phyloP scores from a whole-genome alignment of 2,797 vertebrate species.

The Meda fulgida region DNA sequence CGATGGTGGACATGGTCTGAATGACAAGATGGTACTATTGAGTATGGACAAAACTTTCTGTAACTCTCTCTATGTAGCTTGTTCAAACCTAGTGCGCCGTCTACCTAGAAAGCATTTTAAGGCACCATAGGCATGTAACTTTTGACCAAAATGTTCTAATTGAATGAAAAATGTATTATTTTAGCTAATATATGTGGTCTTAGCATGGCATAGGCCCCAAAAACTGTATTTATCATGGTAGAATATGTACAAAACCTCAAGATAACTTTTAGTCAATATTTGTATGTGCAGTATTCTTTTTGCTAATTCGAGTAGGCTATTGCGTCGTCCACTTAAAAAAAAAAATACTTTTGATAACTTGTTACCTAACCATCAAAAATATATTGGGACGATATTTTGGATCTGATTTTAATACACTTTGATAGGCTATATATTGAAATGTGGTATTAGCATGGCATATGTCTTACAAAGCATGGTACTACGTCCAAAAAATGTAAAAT shows the following conservation, averaged over 20 bases:
- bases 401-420: neutral
- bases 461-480: neutral
- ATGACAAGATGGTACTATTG: constrained; percentile 41
- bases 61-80: neutral
- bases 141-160: neutral
- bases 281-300: no score
- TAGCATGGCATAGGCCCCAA: neutral
- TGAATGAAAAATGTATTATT: neutral
- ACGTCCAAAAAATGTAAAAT: neutral
- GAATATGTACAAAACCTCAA: neutral
- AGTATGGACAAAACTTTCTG: neutral
- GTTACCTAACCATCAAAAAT: neutral
- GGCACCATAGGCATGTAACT: neutral
- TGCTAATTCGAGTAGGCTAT: neutral
- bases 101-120: neutral
- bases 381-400: neutral
- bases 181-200: neutral
- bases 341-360: neutral
- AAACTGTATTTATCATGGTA: neutral
- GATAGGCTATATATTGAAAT: neutral
- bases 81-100: neutral
- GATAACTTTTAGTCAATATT: neutral
- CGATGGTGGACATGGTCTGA: constrained; percentile 41
- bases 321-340: neutral
- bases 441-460: neutral